These are phyloP conservation scores for Tetragonula carbonaria DNA, from an alignment of 2,888 invertebrate genomes.

Conservation along the genomic window DNA sequence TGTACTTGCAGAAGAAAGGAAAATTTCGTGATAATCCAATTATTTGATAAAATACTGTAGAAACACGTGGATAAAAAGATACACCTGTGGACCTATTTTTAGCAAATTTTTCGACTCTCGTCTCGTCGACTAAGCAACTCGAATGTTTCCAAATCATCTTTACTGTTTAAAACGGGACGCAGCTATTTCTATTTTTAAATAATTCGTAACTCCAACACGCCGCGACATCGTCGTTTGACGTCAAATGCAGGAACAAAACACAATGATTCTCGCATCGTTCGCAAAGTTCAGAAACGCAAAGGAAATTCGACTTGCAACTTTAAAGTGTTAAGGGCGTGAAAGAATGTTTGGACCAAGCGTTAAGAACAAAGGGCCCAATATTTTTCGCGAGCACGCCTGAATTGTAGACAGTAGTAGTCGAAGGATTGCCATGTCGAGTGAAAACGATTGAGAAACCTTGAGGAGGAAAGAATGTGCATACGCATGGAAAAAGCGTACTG, in stretches of 20 bases:
- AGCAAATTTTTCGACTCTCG: no score
- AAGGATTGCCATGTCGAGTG: neutral
- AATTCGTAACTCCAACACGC: neutral
- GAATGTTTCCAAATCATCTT: no score
- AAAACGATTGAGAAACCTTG: neutral
- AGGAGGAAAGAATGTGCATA: neutral
- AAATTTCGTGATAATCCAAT: no score
- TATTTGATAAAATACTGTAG: no score
- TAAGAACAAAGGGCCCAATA: neutral
- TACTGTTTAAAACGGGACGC: no score
- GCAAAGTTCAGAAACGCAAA: neutral
- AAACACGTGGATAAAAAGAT: no score
- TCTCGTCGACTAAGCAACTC: no score
- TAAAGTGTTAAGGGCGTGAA: neutral
- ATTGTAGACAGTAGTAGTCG: neutral
- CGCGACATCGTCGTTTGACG: neutral
- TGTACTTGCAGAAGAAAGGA: no score
- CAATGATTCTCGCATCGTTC: neutral
- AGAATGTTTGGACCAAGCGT: slow-evolving; percentile 1
- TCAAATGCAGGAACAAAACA: neutral
- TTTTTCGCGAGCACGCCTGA: neutral
- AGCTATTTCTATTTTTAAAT: no score
- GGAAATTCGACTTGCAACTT: neutral
- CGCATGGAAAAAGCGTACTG: neutral
- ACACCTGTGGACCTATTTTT: no score